Evolutionary conservation across 2,888 invertebrate species (phyloP).

Genomic region (Dastarcus helophoroides): DNA sequence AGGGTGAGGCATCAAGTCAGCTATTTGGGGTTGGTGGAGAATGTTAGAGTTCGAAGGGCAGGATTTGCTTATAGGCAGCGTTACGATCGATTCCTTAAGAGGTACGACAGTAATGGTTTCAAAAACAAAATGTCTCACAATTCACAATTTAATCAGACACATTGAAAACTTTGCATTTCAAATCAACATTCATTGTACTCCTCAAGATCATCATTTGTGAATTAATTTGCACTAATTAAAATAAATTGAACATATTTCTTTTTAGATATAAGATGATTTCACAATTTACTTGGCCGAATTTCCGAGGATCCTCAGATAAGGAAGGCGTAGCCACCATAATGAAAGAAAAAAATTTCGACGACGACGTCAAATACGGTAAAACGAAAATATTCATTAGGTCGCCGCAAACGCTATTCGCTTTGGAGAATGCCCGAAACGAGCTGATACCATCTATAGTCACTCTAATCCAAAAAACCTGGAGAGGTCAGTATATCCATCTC

Average conservation of each 20-base stretch:
- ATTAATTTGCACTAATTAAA: constrained; percentile 1
- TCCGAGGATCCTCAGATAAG: constrained; percentile 60
- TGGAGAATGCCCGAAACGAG: constrained; percentile 78
- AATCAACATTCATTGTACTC: neutral
- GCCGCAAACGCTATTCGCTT: constrained; percentile 78
- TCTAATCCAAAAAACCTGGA: constrained; percentile 90
- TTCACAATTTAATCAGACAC: neutral
- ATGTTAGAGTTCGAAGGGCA: constrained; percentile 88
- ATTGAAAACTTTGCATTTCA: neutral
- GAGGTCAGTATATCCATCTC: constrained; percentile 40
- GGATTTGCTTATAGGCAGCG: constrained; percentile 95
- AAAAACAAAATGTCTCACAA: constrained; percentile 1
- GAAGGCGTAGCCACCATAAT: constrained; percentile 81
- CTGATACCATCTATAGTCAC: constrained; percentile 86
- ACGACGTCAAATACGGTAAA: constrained; percentile 88
- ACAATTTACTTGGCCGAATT: constrained; percentile 95
- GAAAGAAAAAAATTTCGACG: constrained; percentile 60
- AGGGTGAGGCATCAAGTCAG: constrained; percentile 63
- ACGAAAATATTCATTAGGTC: constrained; percentile 93
- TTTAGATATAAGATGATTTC: constrained; percentile 91
- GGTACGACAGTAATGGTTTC: no score
- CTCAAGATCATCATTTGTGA: neutral
- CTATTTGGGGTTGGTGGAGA: constrained; percentile 89
- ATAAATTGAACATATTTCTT: constrained; percentile 8
- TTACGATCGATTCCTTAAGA: constrained; percentile 84